phyloP scores from a whole-genome alignment of 2,113 vertebrate genomes.

The Apaloderma vittatum region DNA sequence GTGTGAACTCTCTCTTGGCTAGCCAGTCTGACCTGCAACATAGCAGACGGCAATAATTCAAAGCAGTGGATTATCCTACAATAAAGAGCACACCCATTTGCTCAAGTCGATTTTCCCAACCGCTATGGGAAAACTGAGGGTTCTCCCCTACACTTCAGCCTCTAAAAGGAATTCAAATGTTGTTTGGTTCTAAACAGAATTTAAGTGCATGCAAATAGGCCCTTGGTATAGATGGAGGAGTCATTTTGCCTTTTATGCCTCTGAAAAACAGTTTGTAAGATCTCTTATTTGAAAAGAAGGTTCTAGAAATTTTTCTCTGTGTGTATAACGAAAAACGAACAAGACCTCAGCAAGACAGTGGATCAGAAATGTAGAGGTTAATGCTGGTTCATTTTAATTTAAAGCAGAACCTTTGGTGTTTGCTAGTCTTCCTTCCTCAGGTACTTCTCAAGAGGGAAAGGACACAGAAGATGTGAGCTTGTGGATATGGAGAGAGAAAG shows the following conservation, averaged over 20 bases:
- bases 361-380: neutral
- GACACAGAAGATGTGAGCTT: neutral
- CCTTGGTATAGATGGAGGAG: neutral
- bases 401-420: neutral
- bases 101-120: neutral
- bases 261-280: neutral
- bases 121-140: neutral
- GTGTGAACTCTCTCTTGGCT: neutral
- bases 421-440: neutral
- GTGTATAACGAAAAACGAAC: neutral
- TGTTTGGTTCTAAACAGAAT: neutral
- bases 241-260: neutral
- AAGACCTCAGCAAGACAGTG: neutral
- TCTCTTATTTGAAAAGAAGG: neutral
- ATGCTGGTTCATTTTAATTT: rapidly evolving
- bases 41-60: neutral
- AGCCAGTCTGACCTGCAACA: neutral
- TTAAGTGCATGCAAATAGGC: neutral
- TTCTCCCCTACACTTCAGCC: neutral
- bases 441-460: neutral
- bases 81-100: neutral
- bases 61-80: neutral
- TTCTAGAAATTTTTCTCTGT: neutral
- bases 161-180: neutral
- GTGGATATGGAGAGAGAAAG: neutral